Evolutionary conservation across 2,113 vertebrate species (phyloP).

Genomic region (Gallinago media): DNA sequence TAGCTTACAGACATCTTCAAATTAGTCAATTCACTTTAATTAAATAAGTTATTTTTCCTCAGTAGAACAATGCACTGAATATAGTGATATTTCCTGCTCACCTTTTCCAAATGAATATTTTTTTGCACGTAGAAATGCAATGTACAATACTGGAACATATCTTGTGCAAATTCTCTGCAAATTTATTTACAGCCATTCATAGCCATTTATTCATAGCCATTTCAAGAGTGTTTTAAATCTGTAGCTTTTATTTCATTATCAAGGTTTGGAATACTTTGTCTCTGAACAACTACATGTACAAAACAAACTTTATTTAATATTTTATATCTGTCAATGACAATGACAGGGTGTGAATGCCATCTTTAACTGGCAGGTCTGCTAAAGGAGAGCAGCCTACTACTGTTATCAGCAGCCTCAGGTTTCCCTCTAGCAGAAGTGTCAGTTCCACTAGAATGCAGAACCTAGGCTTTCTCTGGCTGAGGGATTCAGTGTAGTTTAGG

Average conservation of each 20-base stretch:
- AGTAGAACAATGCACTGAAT: neutral
- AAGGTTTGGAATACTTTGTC: neutral
- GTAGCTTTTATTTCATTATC: neutral
- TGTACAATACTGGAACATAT: neutral
- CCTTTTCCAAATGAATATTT: neutral
- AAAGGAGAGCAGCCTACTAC: neutral
- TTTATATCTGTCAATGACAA: neutral
- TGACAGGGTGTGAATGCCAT: neutral
- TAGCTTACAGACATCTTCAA: neutral
- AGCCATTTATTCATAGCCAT: neutral
- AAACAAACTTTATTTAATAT: neutral
- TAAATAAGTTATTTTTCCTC: constrained; percentile 10
- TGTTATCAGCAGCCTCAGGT: neutral
- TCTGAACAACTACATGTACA: neutral
- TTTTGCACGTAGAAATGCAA: neutral
- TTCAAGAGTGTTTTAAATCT: neutral
- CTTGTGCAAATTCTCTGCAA: neutral
- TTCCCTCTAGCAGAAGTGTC: neutral
- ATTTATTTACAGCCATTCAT: neutral
- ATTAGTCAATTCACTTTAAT: constrained; percentile 14
- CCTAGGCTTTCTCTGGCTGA: neutral
- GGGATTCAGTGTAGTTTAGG: neutral
- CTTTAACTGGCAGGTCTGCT: neutral
- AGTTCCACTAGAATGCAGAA: neutral
- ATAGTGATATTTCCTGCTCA: neutral